Evolutionary conservation across 2,113 vertebrate genomes (phyloP).

Genomic region (Ochotona princeps): DNA sequence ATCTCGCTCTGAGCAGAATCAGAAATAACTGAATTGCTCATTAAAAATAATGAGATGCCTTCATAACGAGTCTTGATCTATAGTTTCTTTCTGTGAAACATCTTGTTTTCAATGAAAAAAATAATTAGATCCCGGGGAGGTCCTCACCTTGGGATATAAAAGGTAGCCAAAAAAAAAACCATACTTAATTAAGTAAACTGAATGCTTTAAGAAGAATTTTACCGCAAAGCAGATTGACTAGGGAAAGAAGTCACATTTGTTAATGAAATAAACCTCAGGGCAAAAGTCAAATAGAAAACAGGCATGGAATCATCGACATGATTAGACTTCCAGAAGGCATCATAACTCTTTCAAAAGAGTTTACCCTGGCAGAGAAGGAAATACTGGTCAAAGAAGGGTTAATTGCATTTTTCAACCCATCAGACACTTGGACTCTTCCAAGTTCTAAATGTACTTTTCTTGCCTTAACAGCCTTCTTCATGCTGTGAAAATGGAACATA

Average conservation of each 20-base stretch:
- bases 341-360: constrained; percentile 48
- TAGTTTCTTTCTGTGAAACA: constrained; percentile 77
- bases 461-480: constrained; percentile 46
- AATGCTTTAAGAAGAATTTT: constrained; percentile 64
- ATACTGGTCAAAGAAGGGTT: neutral
- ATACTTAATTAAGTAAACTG: constrained; percentile 79
- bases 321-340: neutral
- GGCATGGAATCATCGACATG: constrained; percentile 6
- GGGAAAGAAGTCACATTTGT: constrained; percentile 9
- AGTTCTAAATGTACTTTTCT: constrained; percentile 15
- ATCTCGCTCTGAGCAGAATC: constrained; percentile 77
- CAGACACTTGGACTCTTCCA: neutral
- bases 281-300: constrained; percentile 64
- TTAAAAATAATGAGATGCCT: constrained; percentile 88
- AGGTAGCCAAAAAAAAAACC: constrained; percentile 70
- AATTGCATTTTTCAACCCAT: constrained; percentile 53
- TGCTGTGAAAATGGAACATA: constrained; percentile 58
- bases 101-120: constrained; percentile 82
- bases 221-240: constrained; percentile 25
- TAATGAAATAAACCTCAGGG: constrained; percentile 10
- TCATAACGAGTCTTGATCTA: constrained; percentile 85
- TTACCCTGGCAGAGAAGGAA: neutral
- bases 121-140: constrained; percentile 83
- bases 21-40: constrained; percentile 85
- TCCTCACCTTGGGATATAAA: constrained; percentile 77